These are phyloP conservation scores for Cheilosia soror DNA, from an alignment of 2,888 invertebrate species.

Conservation along the genomic window DNA sequence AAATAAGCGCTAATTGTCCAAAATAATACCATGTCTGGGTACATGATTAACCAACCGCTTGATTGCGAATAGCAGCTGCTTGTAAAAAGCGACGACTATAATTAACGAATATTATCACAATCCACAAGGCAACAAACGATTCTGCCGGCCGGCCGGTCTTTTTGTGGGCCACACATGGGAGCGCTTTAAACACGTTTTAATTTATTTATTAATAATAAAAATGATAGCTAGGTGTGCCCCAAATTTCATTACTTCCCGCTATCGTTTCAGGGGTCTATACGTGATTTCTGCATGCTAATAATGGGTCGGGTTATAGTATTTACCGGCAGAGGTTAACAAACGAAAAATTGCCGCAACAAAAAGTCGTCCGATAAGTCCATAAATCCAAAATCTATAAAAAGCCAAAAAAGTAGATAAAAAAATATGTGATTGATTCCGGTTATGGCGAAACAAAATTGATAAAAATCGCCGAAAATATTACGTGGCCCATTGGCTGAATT, in stretches of 20 bases:
- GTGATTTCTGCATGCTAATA: background rate
- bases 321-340: slow-evolving; percentile 30
- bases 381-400: slow-evolving; percentile 14
- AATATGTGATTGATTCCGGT: background rate
- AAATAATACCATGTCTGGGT: slow-evolving; percentile 1
- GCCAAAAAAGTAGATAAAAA: background rate
- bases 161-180: too few relatives aligned
- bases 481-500: background rate
- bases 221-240: slow-evolving; percentile 15
- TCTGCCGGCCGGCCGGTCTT: too few relatives aligned
- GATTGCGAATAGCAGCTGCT: too few relatives aligned
- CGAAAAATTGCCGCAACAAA: slow-evolving; percentile 23
- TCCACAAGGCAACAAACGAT: too few relatives aligned
- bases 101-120: too few relatives aligned
- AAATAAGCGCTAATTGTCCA: slow-evolving; percentile 1
- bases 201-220: slow-evolving; percentile 15
- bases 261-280: background rate
- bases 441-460: slow-evolving; percentile 1
- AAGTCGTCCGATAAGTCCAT: slow-evolving; percentile 9
- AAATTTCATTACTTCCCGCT: slow-evolving; percentile 31
- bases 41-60: background rate
- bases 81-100: too few relatives aligned
- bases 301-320: background rate
- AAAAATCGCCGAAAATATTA: slow-evolving; percentile 9
- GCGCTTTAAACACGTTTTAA: background rate